A percentile compares a stretch with the other conserved stretches of the same genome.
These are phyloP conservation scores for Epizoanthus scotinus DNA, from an alignment of 92 coral and sea anemone genomes.

Conservation along the genomic window DNA sequence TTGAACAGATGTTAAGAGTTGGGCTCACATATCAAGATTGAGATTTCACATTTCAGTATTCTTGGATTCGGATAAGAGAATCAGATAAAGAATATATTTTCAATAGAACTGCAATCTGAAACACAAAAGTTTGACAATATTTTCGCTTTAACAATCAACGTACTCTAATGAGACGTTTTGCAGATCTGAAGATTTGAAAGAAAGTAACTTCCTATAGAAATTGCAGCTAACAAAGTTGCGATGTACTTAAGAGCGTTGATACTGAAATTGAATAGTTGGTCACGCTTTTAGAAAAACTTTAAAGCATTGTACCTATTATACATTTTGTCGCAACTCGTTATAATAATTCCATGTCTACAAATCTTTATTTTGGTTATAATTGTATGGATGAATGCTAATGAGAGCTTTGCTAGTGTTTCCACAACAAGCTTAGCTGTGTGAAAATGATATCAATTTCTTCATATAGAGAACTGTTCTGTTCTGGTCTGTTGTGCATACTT, in stretches of 20 bases:
- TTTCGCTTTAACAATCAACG: neutral
- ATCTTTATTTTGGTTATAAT: no score
- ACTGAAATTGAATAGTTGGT: neutral
- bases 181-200: neutral
- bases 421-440: no score
- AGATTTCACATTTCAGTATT: neutral
- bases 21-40: conserved; percentile 22
- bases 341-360: neutral
- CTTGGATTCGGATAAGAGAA: neutral
- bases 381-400: no score
- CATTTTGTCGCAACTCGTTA: neutral
- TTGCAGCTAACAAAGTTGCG: neutral
- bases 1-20: conserved; percentile 25
- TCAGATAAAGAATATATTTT: neutral
- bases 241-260: neutral
- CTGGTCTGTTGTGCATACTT: neutral
- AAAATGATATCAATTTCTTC: neutral
- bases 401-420: no score
- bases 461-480: neutral
- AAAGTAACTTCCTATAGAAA: conserved; percentile 13
- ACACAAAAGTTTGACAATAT: neutral
- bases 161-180: neutral
- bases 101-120: neutral
- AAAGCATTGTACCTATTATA: neutral
- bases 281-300: neutral